Conservation (phyloP, 2,888 invertebrate genomes). For the Leptinotarsa rubiginosa region DNA sequence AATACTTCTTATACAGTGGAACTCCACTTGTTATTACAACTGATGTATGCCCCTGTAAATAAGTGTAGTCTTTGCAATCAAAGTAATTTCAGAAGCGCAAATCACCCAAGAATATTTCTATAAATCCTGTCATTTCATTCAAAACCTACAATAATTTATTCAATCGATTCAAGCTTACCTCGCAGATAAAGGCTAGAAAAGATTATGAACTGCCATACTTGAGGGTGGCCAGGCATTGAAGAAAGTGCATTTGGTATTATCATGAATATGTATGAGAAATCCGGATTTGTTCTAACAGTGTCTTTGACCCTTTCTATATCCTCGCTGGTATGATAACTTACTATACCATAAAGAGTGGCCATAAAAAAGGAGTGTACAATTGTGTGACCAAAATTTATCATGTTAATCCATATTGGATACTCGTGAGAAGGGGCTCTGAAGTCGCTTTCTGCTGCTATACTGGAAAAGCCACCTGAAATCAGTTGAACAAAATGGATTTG, state of each 20-base stretch:
- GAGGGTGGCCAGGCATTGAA: slow-evolving; percentile 30
- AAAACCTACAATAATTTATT: too few relatives aligned
- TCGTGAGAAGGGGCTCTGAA: slow-evolving; percentile 36
- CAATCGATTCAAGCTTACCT: slow-evolving; percentile 26
- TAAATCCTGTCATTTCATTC: too few relatives aligned
- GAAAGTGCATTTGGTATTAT: slow-evolving; percentile 34
- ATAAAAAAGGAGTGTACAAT: slow-evolving; percentile 28
- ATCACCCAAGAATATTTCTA: too few relatives aligned
- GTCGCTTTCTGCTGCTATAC: slow-evolving; percentile 32
- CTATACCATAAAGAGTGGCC: slow-evolving; percentile 36
- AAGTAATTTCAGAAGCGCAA: background rate
- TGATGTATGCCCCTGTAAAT: too few relatives aligned
- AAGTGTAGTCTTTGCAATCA: background rate
- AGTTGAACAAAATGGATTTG: background rate
- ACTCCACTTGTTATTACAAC: too few relatives aligned
- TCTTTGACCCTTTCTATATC: slow-evolving; percentile 17
- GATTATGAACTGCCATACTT: slow-evolving; percentile 37
- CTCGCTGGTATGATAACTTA: slow-evolving; percentile 18
- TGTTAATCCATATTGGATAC: slow-evolving; percentile 33
- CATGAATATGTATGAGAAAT: slow-evolving; percentile 34
- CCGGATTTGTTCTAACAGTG: slow-evolving; percentile 15
- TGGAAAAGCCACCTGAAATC: slow-evolving; percentile 39
- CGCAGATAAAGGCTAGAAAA: slow-evolving; percentile 35
- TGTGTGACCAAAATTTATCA: slow-evolving; percentile 31
- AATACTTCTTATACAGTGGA: too few relatives aligned